A percentile compares a stretch with the other conserved stretches of the same genome.
phyloP scores from a whole-genome alignment of 2,113 vertebrate genomes.

The Oreocharis arfaki region DNA sequence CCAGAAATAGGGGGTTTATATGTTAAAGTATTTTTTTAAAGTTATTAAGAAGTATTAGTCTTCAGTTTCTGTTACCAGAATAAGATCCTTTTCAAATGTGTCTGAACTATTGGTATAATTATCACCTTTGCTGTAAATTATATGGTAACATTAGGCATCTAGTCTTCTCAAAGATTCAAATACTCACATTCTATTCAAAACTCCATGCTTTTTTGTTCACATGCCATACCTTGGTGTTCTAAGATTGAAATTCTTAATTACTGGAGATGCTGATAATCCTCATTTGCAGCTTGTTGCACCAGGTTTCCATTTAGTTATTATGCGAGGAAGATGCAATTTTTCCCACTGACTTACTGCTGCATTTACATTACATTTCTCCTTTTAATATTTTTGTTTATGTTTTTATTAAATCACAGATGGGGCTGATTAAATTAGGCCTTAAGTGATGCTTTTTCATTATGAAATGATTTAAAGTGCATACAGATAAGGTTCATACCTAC shows the following conservation, averaged over 20 bases:
- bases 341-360: background rate
- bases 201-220: background rate
- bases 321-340: background rate
- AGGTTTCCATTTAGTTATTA: background rate
- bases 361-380: background rate
- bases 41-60: background rate
- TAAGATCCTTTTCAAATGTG: background rate
- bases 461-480: background rate
- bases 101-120: background rate
- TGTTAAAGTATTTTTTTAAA: background rate
- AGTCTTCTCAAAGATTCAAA: background rate
- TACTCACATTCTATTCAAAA: background rate
- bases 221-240: background rate
- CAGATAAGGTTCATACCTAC: background rate
- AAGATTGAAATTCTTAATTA: background rate
- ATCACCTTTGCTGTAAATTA: background rate
- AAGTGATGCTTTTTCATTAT: background rate
- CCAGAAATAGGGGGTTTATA: background rate
- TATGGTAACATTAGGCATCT: background rate
- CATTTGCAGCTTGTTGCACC: background rate
- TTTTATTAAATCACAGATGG: conserved; percentile 15
- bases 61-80: background rate
- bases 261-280: background rate
- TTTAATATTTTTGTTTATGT: conserved; percentile 21
- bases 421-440: conserved; percentile 11